A percentile compares a stretch with the other conserved stretches of the same genome.
phyloP scores from a whole-genome alignment of 2,113 vertebrate species.

The Fulmarus glacialis region DNA sequence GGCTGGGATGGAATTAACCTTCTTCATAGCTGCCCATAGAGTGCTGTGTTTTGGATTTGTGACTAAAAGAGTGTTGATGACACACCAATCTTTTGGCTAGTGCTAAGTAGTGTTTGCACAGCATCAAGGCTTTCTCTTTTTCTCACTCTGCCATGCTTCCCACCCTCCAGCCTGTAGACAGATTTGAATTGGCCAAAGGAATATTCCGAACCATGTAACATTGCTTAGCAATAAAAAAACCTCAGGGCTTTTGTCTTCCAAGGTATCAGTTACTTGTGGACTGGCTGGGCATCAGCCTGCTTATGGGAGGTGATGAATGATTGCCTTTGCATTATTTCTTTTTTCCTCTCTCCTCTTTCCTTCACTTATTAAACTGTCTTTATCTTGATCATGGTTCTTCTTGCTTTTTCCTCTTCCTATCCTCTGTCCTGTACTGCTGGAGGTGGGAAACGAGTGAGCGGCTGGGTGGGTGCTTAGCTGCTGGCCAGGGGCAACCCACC shows the following conservation, averaged over 20 bases:
- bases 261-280: rapidly evolving
- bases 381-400: neutral
- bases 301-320: neutral
- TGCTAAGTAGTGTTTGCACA: neutral
- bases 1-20: neutral
- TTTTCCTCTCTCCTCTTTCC: neutral
- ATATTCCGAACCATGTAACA: neutral
- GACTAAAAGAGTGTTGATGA: neutral
- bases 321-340: neutral
- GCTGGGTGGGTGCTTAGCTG: neutral
- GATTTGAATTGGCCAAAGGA: neutral
- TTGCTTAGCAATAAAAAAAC: neutral
- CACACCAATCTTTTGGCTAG: neutral
- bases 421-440: neutral
- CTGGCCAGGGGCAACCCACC: neutral
- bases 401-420: neutral
- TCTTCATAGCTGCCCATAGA: rapidly evolving
- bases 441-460: neutral
- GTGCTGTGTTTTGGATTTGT: neutral
- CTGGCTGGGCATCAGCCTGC: neutral
- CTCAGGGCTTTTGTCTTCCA: neutral
- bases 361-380: neutral
- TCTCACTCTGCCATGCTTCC: neutral
- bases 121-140: neutral
- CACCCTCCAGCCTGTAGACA: neutral